Base-by-base conservation (phyloP, 2,888 invertebrate genomes). In the Drosophila neonasuta region DNA sequence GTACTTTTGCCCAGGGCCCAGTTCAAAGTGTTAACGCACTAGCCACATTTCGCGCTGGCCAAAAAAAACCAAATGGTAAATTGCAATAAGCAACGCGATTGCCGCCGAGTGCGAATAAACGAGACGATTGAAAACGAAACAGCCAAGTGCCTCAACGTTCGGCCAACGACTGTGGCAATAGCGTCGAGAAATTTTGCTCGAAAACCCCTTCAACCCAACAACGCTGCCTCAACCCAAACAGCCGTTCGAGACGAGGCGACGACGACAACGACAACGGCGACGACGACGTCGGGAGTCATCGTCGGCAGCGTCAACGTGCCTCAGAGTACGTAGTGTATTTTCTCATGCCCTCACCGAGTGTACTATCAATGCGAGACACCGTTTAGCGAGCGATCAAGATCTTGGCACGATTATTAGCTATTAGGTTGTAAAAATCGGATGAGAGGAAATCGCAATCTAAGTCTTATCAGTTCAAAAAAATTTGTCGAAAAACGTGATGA, bases 71-170 rank as follows among this genome's bases (percentile, higher is more conserved):
- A 30, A 60, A 32, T 32, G 9, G 32, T n/a, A 36, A 57, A 57
- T 49, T 41, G 39, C 54, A 32, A 51, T 42, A 24, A 32, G 17
- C 45, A 39, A 10, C 8, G 32, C 54, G 54, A 44, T 32, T 30
- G 29, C 30, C 41, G 17, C 11, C 49, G 4, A 10, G n/a, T 20
- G 41, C 42, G 49, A 42, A 4, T 17, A 46, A 15, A 45, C 54
- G 24, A 55, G 20, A 52, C 34, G 48, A 55, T 24, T 24, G 24
- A n/a, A 36, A 11, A 6, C 11, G 4, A 45, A 68, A 61, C 77
- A 71, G 77, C 80, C 68, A 71, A 82, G 51, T 75, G 71, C 63
- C 58, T 54, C 78, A 73, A 79, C 82, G 80, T 71, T 73, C 69
- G 68, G 45, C 68, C 63, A 69, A 64, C 71, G 83, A 80, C 80